phyloP scores from a whole-genome alignment of 2,888 invertebrate genomes.

The Zhengitettix transpicula region DNA sequence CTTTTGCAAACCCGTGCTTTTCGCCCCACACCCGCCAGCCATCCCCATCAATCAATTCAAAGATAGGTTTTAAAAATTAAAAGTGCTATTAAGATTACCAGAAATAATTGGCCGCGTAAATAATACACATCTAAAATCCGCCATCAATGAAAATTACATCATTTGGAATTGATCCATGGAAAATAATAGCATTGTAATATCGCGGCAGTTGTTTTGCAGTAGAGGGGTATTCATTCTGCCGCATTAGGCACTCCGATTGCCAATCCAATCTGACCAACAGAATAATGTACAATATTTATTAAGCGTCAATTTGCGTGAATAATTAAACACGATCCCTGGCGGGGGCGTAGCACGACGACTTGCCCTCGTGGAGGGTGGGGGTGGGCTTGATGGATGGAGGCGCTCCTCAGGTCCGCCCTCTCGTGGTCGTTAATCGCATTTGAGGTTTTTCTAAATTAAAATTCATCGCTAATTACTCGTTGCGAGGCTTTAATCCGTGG shows the following conservation, averaged over 20 bases:
- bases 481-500: constrained; percentile 6
- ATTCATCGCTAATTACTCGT: constrained; percentile 13
- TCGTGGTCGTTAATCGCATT: constrained; percentile 11
- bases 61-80: constrained; percentile 4
- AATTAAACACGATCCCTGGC: not conserved
- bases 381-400: not conserved
- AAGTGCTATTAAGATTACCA: constrained; percentile 8
- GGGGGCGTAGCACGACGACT: not conserved
- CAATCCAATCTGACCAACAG: not conserved
- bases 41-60: not conserved
- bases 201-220: not conserved
- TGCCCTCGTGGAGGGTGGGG: no score
- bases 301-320: not conserved
- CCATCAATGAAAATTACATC: constrained; percentile 1
- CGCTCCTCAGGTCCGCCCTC: not conserved
- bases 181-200: not conserved
- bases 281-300: not conserved
- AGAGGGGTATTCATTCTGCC: not conserved
- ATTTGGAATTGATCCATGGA: not conserved
- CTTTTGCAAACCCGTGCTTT: no score
- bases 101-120: constrained; percentile 3
- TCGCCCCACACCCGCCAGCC: not conserved
- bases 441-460: constrained; percentile 12
- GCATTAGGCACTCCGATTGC: not conserved
- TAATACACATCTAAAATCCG: not conserved